These are phyloP conservation scores for Gallinago paraguaiae DNA, from an alignment of 2,113 vertebrate species.

Conservation along the genomic window DNA sequence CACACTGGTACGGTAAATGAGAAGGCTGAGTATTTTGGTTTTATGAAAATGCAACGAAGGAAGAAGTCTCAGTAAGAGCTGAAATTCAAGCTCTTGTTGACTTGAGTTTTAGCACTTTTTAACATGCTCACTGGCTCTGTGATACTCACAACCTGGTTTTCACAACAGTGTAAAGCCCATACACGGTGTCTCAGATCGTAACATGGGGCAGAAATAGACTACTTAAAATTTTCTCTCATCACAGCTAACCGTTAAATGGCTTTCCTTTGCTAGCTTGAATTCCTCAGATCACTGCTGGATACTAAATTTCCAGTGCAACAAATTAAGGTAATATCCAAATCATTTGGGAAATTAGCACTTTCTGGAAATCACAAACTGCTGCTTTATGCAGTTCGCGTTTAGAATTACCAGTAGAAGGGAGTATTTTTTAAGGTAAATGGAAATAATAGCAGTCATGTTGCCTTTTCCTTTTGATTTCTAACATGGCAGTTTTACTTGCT, in stretches of 20 bases:
- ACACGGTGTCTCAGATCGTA: not conserved
- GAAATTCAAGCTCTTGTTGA: not conserved
- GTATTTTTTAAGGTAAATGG: not conserved
- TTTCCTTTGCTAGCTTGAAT: not conserved
- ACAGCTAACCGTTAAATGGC: not conserved
- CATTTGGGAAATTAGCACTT: not conserved
- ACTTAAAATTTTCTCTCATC: not conserved
- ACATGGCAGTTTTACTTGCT: not conserved
- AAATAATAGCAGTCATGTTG: not conserved
- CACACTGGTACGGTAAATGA: not conserved
- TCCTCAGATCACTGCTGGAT: not conserved
- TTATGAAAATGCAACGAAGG: not conserved
- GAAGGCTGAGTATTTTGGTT: not conserved
- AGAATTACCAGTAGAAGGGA: not conserved
- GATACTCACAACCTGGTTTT: not conserved
- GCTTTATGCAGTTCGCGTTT: not conserved
- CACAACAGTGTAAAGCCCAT: not conserved
- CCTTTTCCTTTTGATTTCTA: not conserved
- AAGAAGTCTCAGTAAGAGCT: not conserved
- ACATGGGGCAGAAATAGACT: not conserved
- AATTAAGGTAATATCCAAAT: not conserved
- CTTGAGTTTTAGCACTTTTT: not conserved
- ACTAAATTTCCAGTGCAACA: not conserved
- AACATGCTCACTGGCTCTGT: not conserved
- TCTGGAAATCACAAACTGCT: not conserved